Evolutionary conservation across 2,888 invertebrate species (phyloP).

Genomic region (Andrena bicolor): DNA sequence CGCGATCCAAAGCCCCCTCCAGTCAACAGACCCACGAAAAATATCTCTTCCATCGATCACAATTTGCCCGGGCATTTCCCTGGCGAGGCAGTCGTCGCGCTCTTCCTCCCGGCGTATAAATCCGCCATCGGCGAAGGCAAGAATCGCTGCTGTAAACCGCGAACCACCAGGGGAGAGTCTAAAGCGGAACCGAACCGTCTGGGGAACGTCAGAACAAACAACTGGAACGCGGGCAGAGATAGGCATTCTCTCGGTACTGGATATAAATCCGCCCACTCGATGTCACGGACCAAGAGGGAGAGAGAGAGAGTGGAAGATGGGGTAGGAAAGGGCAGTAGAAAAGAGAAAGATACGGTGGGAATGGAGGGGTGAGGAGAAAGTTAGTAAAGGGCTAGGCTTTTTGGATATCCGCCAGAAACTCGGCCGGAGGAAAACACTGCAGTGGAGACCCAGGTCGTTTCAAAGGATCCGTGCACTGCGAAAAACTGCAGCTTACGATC

Average conservation of each 20-base stretch:
- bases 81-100: not conserved
- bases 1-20: not conserved
- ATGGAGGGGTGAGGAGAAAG: constrained; percentile 19
- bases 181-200: constrained; percentile 44
- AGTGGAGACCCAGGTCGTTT: constrained; percentile 44
- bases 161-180: constrained; percentile 31
- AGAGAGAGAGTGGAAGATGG: constrained; percentile 32
- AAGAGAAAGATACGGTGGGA: not conserved
- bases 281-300: constrained; percentile 59
- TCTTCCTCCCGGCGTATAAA: constrained; percentile 31
- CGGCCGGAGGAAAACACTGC: constrained; percentile 47
- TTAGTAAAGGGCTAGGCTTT: constrained; percentile 62
- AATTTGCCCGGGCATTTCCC: constrained; percentile 22
- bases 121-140: constrained; percentile 50
- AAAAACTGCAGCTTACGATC: constrained; percentile 58
- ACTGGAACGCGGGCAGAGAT: constrained; percentile 46
- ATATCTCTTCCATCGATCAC: constrained; percentile 17
- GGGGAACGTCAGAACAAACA: constrained; percentile 61
- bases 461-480: constrained; percentile 55
- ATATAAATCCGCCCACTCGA: constrained; percentile 71
- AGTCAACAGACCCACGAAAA: not conserved
- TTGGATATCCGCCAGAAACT: constrained; percentile 70
- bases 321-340: not conserved
- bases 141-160: constrained; percentile 55
- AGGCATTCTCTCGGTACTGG: constrained; percentile 47